A percentile compares a stretch with the other conserved stretches of the same genome.
phyloP scores from a whole-genome alignment of 2,888 invertebrate genomes.

The Tetheella fluctuosa region DNA sequence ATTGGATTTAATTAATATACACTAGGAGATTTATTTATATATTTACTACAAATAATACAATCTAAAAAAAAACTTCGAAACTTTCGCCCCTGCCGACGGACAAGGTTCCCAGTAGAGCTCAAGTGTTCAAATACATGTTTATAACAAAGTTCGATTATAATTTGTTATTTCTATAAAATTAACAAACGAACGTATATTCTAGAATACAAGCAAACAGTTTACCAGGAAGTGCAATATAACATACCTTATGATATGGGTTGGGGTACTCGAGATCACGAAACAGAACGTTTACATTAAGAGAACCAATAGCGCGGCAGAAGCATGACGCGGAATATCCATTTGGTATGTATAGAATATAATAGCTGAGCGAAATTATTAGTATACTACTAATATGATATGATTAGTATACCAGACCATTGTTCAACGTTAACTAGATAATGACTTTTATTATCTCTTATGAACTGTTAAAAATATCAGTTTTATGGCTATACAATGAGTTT shows the following conservation, averaged over 20 bases:
- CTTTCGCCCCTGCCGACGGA: too few species aligned
- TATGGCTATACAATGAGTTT: too few species aligned
- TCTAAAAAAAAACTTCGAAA: too few species aligned
- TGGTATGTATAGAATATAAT: slow-evolving; percentile 59
- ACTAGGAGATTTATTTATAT: too few species aligned
- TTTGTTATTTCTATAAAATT: too few species aligned
- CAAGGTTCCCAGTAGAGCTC: too few species aligned
- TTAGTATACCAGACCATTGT: slow-evolving; percentile 61
- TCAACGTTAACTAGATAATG: slow-evolving; percentile 56
- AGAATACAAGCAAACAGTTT: background rate
- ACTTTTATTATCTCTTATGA: slow-evolving; percentile 32
- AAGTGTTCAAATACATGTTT: too few species aligned
- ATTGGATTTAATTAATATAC: too few species aligned
- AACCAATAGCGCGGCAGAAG: slow-evolving; percentile 54
- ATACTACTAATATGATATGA: too few species aligned
- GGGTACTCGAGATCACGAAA: slow-evolving; percentile 37
- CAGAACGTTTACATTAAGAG: slow-evolving; percentile 66
- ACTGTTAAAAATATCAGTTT: slow-evolving; percentile 13
- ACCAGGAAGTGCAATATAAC: background rate
- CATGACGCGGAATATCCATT: slow-evolving; percentile 68
- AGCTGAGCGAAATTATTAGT: slow-evolving; percentile 65
- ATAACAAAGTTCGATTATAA: too few species aligned
- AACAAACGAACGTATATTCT: too few species aligned
- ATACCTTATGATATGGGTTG: background rate
- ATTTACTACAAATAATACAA: too few species aligned